A percentile compares a stretch with the other conserved stretches of the same genome.
Conservation (phyloP, 2,888 invertebrate species). For the Stictocephala bisonia region DNA sequence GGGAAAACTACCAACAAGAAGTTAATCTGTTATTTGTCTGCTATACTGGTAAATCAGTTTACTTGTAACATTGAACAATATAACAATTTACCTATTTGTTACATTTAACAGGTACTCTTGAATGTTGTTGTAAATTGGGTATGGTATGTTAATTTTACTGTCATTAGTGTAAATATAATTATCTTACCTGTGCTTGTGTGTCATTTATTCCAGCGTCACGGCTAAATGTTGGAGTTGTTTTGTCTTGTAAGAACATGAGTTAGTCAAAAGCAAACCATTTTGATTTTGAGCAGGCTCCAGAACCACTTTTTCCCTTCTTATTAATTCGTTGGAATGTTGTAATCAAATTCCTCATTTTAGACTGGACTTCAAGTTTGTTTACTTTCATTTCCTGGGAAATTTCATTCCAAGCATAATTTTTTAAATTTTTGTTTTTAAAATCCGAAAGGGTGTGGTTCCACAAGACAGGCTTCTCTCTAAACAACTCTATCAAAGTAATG, state of each 20-base stretch:
- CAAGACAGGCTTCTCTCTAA: background rate
- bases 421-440: background rate
- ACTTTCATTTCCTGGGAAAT: background rate
- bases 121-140: too few relatives aligned
- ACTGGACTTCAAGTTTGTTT: background rate
- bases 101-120: too few relatives aligned
- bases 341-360: background rate
- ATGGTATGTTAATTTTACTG: too few relatives aligned
- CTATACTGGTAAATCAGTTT: too few relatives aligned
- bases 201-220: too few relatives aligned
- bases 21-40: too few relatives aligned
- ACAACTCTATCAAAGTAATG: slow-evolving; percentile 4
- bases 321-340: background rate
- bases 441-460: background rate
- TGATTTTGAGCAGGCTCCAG: background rate
- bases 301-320: background rate
- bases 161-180: too few relatives aligned
- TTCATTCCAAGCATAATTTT: background rate
- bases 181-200: too few relatives aligned
- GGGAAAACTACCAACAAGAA: too few relatives aligned
- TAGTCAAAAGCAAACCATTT: slow-evolving; percentile 14
- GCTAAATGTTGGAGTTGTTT: background rate
- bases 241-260: slow-evolving; percentile 4
- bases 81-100: too few relatives aligned
- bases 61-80: too few relatives aligned